Evolutionary conservation across 2,797 vertebrate species (phyloP).

Genomic region (Leptatherina wallacei): DNA sequence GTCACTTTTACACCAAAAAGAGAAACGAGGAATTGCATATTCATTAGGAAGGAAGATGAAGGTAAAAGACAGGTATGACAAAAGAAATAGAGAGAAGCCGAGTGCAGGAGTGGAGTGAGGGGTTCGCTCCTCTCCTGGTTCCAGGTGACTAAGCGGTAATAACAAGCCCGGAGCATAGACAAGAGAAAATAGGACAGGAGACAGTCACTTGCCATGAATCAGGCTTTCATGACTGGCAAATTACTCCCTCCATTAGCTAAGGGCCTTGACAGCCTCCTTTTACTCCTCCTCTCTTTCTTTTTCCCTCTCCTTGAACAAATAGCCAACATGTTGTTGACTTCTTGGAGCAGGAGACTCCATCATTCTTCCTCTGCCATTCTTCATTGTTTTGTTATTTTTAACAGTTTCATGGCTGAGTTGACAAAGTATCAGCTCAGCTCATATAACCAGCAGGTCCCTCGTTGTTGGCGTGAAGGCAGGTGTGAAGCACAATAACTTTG

Average conservation of each 20-base stretch:
- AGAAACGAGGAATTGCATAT: not conserved
- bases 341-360: conserved; percentile 37
- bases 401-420: conserved; percentile 27
- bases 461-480: conserved; percentile 7
- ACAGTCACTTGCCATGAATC: conserved; percentile 71
- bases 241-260: conserved; percentile 70
- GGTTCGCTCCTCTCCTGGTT: conserved; percentile 40
- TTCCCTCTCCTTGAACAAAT: conserved; percentile 38
- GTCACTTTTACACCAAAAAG: not conserved
- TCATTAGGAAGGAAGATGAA: not conserved
- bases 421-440: conserved; percentile 30
- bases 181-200: conserved; percentile 68
- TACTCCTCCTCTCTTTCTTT: conserved; percentile 41
- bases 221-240: conserved; percentile 72
- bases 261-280: conserved; percentile 46
- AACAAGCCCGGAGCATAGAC: conserved; percentile 52
- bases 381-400: conserved; percentile 24
- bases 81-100: conserved; percentile 14
- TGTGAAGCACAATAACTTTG: conserved; percentile 12
- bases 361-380: conserved; percentile 16
- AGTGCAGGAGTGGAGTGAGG: conserved; percentile 22
- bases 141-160: conserved; percentile 66
- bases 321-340: conserved; percentile 45
- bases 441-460: conserved; percentile 5
- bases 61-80: conserved; percentile 12